Conservation (phyloP, 2,888 invertebrate species). For the Synergus gifuensis region DNA sequence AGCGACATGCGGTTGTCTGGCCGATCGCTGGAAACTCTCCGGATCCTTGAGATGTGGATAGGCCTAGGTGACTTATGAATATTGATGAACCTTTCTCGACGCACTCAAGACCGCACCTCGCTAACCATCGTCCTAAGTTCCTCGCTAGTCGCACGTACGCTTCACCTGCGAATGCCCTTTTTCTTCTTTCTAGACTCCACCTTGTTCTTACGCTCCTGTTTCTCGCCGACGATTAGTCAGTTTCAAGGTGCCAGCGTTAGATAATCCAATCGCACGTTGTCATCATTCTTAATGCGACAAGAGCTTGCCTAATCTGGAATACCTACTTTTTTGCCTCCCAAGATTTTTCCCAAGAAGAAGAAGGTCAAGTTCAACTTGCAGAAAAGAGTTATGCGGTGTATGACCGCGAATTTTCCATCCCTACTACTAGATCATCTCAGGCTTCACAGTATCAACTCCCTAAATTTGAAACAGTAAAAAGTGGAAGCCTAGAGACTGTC, state of each 20-base stretch:
- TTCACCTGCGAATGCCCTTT: slow-evolving; percentile 51
- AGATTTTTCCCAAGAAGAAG: not conserved
- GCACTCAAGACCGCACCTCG: slow-evolving; percentile 65
- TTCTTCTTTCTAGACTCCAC: slow-evolving; percentile 44
- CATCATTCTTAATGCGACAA: not conserved
- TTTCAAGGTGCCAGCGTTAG: slow-evolving; percentile 16
- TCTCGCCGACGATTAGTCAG: not conserved
- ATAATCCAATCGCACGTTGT: not conserved
- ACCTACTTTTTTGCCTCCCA: not conserved
- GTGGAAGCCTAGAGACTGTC: too few species aligned
- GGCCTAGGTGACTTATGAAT: slow-evolving; percentile 73
- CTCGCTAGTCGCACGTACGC: slow-evolving; percentile 43
- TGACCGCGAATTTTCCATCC: not conserved
- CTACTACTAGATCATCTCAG: too few species aligned
- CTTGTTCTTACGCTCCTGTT: not conserved
- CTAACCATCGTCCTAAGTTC: slow-evolving; percentile 50
- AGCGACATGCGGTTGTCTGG: slow-evolving; percentile 25
- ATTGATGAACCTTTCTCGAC: slow-evolving; percentile 75
- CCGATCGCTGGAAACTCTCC: slow-evolving; percentile 58
- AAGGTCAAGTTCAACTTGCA: not conserved
- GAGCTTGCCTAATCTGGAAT: not conserved
- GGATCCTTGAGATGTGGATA: slow-evolving; percentile 72
- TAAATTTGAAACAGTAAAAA: too few species aligned
- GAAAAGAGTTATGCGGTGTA: not conserved
- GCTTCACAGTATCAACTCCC: too few species aligned